phyloP scores from a whole-genome alignment of 2,888 invertebrate genomes.

The Drosophila cyrtoloma region DNA sequence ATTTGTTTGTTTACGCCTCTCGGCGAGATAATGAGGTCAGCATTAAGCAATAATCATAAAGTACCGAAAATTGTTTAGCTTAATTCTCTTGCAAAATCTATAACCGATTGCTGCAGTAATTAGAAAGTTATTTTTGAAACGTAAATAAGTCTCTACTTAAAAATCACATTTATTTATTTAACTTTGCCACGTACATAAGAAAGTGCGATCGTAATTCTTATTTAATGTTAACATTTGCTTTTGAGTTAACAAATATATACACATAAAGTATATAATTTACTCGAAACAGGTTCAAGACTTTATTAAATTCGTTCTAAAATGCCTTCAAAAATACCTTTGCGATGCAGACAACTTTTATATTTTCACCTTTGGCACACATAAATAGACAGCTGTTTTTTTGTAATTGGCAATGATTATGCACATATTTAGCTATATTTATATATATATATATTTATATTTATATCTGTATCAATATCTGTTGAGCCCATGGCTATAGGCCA shows the following conservation, averaged over 20 bases:
- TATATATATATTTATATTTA: neutral
- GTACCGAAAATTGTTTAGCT: constrained; percentile 7
- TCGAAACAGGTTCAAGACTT: neutral
- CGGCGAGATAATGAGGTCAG: constrained; percentile 21
- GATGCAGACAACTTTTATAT: neutral
- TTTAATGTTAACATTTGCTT: neutral
- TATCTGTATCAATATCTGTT: constrained; percentile 13
- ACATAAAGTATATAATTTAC: neutral
- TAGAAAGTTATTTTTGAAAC: neutral
- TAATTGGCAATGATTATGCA: constrained; percentile 35
- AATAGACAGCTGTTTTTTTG: constrained; percentile 42
- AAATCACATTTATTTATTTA: neutral
- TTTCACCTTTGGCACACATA: constrained; percentile 9
- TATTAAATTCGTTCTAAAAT: neutral
- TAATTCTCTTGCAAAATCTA: neutral
- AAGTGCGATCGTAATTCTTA: neutral
- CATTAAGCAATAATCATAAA: constrained; percentile 25
- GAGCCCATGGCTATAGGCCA: constrained; percentile 49
- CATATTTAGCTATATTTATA: constrained; percentile 25
- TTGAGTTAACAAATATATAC: no score
- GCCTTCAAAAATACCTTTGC: neutral
- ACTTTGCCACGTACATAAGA: no score
- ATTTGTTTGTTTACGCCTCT: constrained; percentile 37
- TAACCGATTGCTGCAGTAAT: neutral
- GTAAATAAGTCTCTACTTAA: neutral